Evolutionary conservation across 2,888 invertebrate species (phyloP).

Genomic region (Drosophila pseudotakahashii): DNA sequence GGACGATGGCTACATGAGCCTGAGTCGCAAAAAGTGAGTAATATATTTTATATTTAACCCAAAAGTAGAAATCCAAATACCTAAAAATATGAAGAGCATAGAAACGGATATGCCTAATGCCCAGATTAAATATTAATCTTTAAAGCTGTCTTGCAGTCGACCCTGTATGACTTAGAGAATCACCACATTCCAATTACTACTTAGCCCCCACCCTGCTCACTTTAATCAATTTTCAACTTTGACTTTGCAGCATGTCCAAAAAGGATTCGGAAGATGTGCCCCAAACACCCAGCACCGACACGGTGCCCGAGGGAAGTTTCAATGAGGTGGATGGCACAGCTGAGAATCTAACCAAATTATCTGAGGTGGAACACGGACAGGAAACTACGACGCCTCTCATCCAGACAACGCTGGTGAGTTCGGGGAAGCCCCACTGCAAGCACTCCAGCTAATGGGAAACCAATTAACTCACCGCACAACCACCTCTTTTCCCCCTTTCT

Average conservation of each 20-base stretch:
- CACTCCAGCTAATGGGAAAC: slow-evolving; percentile 46
- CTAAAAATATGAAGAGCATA: no score
- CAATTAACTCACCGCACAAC: slow-evolving; percentile 50
- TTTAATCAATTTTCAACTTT: slow-evolving; percentile 5
- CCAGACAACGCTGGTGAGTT: slow-evolving; percentile 91
- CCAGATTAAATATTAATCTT: neutral
- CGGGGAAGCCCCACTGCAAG: neutral
- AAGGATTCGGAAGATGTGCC: slow-evolving; percentile 81
- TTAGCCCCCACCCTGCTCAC: neutral
- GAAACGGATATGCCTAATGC: no score
- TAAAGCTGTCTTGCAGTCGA: neutral
- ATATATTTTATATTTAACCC: neutral
- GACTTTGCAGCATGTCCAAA: slow-evolving; percentile 71
- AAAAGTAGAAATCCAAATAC: no score
- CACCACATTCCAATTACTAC: neutral
- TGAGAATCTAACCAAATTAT: slow-evolving; percentile 70
- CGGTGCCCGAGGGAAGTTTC: slow-evolving; percentile 75
- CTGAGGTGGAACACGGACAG: slow-evolving; percentile 65
- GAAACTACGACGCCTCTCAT: slow-evolving; percentile 66
- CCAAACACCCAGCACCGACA: slow-evolving; percentile 77
- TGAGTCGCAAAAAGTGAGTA: slow-evolving; percentile 91
- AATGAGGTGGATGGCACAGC: slow-evolving; percentile 74
- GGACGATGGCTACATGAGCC: slow-evolving; percentile 96
- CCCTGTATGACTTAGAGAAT: neutral
- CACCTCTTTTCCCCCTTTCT: neutral